phyloP scores from a whole-genome alignment of 2,113 vertebrate species.

The Archilochus colubris region DNA sequence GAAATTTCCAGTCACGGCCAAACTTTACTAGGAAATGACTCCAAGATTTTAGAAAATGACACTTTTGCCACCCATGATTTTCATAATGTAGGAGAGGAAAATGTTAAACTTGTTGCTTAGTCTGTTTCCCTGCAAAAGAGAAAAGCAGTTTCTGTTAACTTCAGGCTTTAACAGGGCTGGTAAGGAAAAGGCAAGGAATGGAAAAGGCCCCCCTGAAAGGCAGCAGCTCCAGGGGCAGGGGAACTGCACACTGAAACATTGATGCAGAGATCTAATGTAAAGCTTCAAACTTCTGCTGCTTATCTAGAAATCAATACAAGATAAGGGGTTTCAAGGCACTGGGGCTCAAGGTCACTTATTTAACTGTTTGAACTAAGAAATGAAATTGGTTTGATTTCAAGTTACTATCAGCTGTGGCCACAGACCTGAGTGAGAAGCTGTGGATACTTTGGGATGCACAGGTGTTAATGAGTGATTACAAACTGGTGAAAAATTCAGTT shows the following conservation, averaged over 20 bases:
- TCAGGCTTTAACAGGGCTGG: background rate
- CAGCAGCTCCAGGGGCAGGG: background rate
- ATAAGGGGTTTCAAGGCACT: background rate
- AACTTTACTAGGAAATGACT: slow-evolving; percentile 68
- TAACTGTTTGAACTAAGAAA: background rate
- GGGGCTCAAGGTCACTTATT: background rate
- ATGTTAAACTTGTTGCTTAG: background rate
- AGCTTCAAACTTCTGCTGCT: background rate
- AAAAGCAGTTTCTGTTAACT: background rate
- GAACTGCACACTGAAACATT: background rate
- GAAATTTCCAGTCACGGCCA: slow-evolving; percentile 70
- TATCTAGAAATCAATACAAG: background rate
- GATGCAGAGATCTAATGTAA: background rate
- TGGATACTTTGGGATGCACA: background rate
- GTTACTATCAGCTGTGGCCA: background rate
- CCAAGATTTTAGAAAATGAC: slow-evolving; percentile 62
- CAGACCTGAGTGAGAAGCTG: background rate
- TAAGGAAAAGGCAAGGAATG: background rate
- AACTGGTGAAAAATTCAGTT: background rate
- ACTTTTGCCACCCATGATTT: slow-evolving; percentile 1
- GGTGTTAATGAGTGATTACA: background rate
- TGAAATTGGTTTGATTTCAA: background rate
- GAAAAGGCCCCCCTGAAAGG: background rate
- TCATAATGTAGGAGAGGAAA: background rate
- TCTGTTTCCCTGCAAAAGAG: background rate